phyloP scores from a whole-genome alignment of 2,888 invertebrate genomes.

The Melanostoma mellinum region DNA sequence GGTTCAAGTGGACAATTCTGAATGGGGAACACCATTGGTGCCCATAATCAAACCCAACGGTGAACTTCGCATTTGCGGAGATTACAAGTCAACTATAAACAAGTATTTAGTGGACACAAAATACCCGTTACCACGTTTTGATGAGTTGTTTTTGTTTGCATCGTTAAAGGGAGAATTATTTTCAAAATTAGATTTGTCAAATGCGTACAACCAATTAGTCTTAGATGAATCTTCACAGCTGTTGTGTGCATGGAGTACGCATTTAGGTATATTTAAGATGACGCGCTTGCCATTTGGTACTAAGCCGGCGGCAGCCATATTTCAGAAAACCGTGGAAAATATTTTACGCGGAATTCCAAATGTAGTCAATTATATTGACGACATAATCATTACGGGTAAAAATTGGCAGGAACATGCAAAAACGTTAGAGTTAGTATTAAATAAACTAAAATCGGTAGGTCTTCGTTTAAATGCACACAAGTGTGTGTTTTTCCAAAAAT shows the following conservation, averaged over 20 bases:
- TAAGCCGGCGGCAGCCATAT: constrained; percentile 23
- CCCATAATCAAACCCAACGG: background rate
- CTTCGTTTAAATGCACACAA: constrained; percentile 14
- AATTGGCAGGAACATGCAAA: background rate
- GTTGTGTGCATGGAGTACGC: constrained; percentile 73
- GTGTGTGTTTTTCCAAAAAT: constrained; percentile 22
- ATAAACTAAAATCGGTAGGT: constrained; percentile 4
- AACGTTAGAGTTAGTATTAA: constrained; percentile 4
- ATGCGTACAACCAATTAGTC: constrained; percentile 77
- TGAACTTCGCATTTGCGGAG: constrained; percentile 21
- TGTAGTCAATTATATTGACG: constrained; percentile 7
- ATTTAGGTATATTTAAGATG: constrained; percentile 64
- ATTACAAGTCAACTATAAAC: constrained; percentile 9
- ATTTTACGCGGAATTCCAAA: constrained; percentile 11
- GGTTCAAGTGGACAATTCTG: constrained; percentile 14
- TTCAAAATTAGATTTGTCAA: constrained; percentile 75
- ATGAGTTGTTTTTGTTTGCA: constrained; percentile 29
- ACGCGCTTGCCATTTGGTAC: constrained; percentile 72
- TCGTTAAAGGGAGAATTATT: constrained; percentile 19
- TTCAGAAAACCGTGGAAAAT: constrained; percentile 10
- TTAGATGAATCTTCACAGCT: constrained; percentile 73
- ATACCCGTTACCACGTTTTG: constrained; percentile 15
- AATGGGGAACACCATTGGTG: constrained; percentile 17
- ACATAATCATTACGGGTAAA: constrained; percentile 28
- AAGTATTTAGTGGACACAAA: constrained; percentile 14